Conservation (phyloP, 2,113 vertebrate genomes). For the Helogale parvula region DNA sequence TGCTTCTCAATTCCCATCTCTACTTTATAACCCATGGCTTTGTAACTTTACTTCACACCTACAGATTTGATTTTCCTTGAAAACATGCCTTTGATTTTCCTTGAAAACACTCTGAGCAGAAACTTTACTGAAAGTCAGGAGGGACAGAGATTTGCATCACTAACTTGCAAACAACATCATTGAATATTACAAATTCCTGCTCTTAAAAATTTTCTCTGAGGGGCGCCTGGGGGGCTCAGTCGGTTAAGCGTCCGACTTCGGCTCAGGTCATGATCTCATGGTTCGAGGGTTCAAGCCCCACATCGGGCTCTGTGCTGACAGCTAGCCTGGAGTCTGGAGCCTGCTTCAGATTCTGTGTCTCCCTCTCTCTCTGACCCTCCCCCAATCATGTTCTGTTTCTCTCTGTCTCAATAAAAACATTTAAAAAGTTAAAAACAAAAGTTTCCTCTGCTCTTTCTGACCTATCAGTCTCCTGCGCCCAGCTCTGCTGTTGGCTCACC, state of each 20-base stretch:
- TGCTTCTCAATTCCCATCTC: not conserved
- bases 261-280: no score
- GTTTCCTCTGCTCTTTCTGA: not conserved
- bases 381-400: no score
- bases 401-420: no score
- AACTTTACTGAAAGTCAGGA: not conserved
- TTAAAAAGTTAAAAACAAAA: not conserved
- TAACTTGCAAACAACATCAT: not conserved
- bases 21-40: not conserved
- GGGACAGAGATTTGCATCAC: not conserved
- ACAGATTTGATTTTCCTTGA: not conserved
- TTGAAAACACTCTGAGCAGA: not conserved
- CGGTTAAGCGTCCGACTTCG: no score
- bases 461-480: rapidly evolving
- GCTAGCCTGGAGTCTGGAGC: no score
- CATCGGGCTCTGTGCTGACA: no score
- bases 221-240: no score
- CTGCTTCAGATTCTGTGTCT: no score
- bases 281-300: no score
- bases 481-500: not conserved
- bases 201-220: not conserved
- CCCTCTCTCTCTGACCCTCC: no score
- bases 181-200: not conserved
- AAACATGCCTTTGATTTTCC: not conserved
- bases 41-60: not conserved